These are phyloP conservation scores for Polietes domitor DNA, from an alignment of 2,888 invertebrate genomes.

Conservation along the genomic window DNA sequence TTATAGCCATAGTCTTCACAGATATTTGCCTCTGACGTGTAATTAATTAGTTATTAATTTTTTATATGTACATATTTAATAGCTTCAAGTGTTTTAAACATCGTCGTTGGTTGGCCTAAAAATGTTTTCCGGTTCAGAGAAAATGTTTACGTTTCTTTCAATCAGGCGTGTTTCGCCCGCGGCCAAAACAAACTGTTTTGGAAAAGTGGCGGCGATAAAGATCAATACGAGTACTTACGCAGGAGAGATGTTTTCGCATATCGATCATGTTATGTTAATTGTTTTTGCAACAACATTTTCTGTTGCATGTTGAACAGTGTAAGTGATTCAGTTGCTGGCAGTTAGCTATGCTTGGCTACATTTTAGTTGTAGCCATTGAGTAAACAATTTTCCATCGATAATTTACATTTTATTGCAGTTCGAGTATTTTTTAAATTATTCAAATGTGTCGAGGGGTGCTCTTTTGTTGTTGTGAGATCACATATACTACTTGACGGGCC, in stretches of 20 bases:
- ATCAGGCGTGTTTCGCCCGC: background rate
- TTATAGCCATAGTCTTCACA: too few relatives aligned
- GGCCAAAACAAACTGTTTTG: background rate
- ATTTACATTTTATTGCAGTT: conserved; percentile 2
- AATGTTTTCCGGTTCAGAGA: conserved; percentile 28
- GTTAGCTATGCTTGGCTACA: background rate
- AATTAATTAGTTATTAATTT: too few relatives aligned
- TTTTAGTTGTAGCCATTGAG: background rate
- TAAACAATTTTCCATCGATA: background rate
- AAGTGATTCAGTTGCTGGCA: background rate
- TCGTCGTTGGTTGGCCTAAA: background rate
- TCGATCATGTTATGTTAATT: conserved; percentile 55
- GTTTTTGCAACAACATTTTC: conserved; percentile 37
- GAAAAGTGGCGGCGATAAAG: conserved; percentile 9
- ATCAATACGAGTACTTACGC: conserved; percentile 8
- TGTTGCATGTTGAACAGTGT: conserved; percentile 25
- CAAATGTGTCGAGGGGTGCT: too few relatives aligned
- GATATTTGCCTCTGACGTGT: too few relatives aligned
- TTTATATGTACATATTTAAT: too few relatives aligned
- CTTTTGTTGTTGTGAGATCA: too few relatives aligned
- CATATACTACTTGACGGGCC: too few relatives aligned
- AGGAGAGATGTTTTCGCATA: conserved; percentile 21
- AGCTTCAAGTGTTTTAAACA: background rate
- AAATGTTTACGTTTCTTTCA: conserved; percentile 3
- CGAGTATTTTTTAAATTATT: too few relatives aligned